Evolutionary conservation across 92 coral and sea anemone genomes (phyloP).

Genomic region (Bergia sp.): DNA sequence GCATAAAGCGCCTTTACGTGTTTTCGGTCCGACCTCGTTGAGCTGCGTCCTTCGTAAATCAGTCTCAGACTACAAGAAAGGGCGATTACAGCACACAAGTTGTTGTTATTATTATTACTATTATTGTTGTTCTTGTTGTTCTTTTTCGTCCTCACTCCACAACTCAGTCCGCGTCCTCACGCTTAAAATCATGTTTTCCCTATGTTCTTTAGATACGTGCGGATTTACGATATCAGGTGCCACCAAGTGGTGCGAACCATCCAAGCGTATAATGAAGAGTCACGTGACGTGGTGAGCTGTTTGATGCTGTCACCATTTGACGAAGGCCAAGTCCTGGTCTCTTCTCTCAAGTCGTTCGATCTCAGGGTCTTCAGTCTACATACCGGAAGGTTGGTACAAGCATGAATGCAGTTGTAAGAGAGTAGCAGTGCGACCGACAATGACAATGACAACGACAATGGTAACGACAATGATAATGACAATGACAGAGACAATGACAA

Average conservation of each 20-base stretch:
- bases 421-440: background rate
- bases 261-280: conserved; percentile 77
- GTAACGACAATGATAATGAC: background rate
- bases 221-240: conserved; percentile 70
- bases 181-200: background rate
- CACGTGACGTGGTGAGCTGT: conserved; percentile 74
- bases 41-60: too few relatives aligned
- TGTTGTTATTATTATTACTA: too few relatives aligned
- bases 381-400: conserved; percentile 54
- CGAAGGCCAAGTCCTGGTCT: conserved; percentile 87
- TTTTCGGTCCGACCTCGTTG: too few relatives aligned
- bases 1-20: too few relatives aligned
- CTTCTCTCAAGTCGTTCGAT: conserved; percentile 73
- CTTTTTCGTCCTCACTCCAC: background rate
- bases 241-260: conserved; percentile 67
- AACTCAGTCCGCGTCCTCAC: background rate
- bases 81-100: too few relatives aligned
- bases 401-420: background rate
- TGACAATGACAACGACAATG: background rate
- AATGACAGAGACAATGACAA: background rate
- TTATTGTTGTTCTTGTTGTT: background rate
- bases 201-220: conserved; percentile 47
- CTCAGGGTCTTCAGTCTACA: conserved; percentile 86
- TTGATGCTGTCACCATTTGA: conserved; percentile 83
- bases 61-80: too few relatives aligned